A percentile compares a stretch with the other conserved stretches of the same genome.
phyloP scores from a whole-genome alignment of 2,888 invertebrate species.

The Hypomecis atomaria region DNA sequence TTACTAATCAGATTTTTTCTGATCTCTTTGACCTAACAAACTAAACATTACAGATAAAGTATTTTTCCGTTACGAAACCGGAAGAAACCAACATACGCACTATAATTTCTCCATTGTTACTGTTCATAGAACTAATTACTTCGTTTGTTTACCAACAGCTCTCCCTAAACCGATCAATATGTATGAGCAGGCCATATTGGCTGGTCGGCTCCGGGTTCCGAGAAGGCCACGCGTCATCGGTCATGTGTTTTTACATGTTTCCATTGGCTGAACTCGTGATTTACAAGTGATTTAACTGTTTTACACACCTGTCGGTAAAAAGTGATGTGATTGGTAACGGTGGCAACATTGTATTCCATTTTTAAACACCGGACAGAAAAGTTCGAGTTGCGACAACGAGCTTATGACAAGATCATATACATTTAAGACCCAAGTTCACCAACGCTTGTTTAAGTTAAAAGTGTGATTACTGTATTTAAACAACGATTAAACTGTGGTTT shows the following conservation, averaged over 20 bases:
- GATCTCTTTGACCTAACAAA: too few relatives aligned
- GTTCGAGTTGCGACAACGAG: too few relatives aligned
- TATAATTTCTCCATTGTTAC: slow-evolving; percentile 6
- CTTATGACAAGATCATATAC: too few relatives aligned
- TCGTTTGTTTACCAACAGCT: slow-evolving; percentile 25
- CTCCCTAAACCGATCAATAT: slow-evolving; percentile 25
- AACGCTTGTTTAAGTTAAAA: too few relatives aligned
- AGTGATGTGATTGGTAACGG: slow-evolving; percentile 7
- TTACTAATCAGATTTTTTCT: too few relatives aligned
- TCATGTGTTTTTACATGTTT: slow-evolving; percentile 48
- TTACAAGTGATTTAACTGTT: slow-evolving; percentile 20
- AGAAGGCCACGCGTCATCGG: slow-evolving; percentile 54
- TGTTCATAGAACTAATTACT: slow-evolving; percentile 8
- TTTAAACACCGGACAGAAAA: neutral
- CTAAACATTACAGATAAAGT: too few relatives aligned
- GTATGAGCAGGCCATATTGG: slow-evolving; percentile 39
- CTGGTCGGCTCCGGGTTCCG: slow-evolving; percentile 42
- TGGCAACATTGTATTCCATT: neutral
- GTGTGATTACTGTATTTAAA: too few relatives aligned
- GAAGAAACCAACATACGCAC: slow-evolving; percentile 8
- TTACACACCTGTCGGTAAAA: slow-evolving; percentile 27
- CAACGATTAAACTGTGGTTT: too few relatives aligned
- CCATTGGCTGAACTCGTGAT: slow-evolving; percentile 45
- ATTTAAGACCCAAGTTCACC: too few relatives aligned
- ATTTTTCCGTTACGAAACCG: neutral